Percentiles rank a stretch among this genome's conserved stretches.
Evolutionary conservation across 2,797 vertebrate species (phyloP).

Genomic region (Enteromius viviparus): DNA sequence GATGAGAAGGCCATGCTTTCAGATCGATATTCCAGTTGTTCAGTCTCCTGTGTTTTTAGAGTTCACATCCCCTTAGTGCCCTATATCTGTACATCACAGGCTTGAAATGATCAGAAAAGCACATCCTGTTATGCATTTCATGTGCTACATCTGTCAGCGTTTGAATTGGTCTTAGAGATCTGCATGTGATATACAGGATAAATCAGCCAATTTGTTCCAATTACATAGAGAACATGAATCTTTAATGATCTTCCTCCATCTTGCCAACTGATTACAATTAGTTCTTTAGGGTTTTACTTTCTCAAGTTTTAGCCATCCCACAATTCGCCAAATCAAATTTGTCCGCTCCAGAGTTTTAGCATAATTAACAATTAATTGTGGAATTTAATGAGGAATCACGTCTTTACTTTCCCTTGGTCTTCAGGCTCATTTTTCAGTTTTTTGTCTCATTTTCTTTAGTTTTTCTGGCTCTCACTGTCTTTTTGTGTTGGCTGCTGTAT

Average conservation of each 20-base stretch:
- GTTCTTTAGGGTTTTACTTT: constrained; percentile 54
- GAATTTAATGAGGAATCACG: constrained; percentile 25
- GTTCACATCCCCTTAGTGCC: not conserved
- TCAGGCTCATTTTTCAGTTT: not conserved
- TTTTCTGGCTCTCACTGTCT: constrained; percentile 29
- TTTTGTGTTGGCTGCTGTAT: constrained; percentile 14
- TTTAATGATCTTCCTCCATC: constrained; percentile 54
- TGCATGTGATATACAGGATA: constrained; percentile 35
- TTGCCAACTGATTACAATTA: constrained; percentile 57
- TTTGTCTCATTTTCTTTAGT: constrained; percentile 20
- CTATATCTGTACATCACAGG: not conserved
- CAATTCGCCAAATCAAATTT: constrained; percentile 33
- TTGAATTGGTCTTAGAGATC: constrained; percentile 4
- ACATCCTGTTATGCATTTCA: not conserved
- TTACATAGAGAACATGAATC: constrained; percentile 58
- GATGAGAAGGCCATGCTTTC: not conserved
- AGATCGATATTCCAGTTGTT: constrained; percentile 18
- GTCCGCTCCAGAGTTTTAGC: constrained; percentile 9
- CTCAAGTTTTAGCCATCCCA: constrained; percentile 30
- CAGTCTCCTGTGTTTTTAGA: not conserved
- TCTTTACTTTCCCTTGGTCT: constrained; percentile 10
- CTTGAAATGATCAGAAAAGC: not conserved
- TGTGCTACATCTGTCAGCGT: not conserved
- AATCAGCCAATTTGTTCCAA: constrained; percentile 57
- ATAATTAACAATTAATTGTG: constrained; percentile 39